These are phyloP conservation scores for Rhombomys opimus DNA, from an alignment of 2,113 vertebrate species.

Conservation along the genomic window DNA sequence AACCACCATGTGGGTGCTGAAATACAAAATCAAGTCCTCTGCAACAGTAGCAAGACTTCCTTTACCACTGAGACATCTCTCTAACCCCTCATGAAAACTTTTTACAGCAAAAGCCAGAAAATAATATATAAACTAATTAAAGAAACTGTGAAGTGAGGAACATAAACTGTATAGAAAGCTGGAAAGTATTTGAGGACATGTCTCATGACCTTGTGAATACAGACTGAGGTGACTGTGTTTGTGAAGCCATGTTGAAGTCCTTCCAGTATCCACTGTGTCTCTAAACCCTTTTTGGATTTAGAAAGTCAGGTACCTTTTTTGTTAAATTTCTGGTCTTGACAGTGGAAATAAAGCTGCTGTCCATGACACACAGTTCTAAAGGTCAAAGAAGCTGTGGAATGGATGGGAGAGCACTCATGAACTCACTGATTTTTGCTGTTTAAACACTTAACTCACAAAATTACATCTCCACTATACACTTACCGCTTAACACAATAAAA, in stretches of 20 bases:
- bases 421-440: neutral
- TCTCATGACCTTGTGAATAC: neutral
- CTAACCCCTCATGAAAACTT: neutral
- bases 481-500: too few relatives aligned
- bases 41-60: too few relatives aligned
- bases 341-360: neutral
- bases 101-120: neutral
- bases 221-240: neutral
- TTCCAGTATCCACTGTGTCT: neutral
- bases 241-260: neutral
- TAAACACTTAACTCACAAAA: too few relatives aligned
- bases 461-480: too few relatives aligned
- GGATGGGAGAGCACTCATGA: neutral
- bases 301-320: too few relatives aligned
- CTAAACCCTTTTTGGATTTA: neutral
- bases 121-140: neutral
- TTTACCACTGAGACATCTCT: neutral
- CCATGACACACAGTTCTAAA: too few relatives aligned
- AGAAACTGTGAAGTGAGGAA: neutral
- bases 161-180: neutral
- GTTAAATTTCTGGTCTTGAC: rapidly evolving
- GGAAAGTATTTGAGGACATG: neutral
- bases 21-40: too few relatives aligned
- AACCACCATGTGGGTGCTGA: neutral
- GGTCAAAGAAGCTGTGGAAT: too few relatives aligned